Base-by-base conservation (phyloP, 2,113 vertebrate genomes). In the Silurus asotus region DNA sequence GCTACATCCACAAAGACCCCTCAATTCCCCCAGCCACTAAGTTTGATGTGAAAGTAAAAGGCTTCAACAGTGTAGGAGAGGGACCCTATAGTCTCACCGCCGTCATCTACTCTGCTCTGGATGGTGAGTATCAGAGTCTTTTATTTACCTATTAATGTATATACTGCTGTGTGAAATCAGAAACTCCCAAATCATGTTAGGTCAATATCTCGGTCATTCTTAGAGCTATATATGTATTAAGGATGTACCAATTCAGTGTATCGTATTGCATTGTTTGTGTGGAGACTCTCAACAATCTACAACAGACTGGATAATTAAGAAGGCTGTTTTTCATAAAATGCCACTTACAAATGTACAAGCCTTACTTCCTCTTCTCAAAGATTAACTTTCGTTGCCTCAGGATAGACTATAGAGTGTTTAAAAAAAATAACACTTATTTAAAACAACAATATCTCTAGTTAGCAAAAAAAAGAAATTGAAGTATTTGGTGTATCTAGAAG, bases 11-110 rank as follows among this genome's bases (percentile, higher is more conserved):
- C 92, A 99, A 98, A 90, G 97, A 98, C 90, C 91, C 97, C 53
- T 93, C 94, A 77, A 96, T 97, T 91, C 92, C 92, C 3, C 95
- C 97, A 5, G 92, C 93, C 65, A 97, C 96, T 2, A 91, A 96
- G 6, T 99, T 97, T 84, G 95, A 97, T 90, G 98, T 99, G n/a
- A 99, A 98, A 94, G 95, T 99, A 64, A 97, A 97, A 92, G 97
- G 97, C 2, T 99, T 96, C 92, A 99, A 99, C 92, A 95, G 90
- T 86, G 92, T 95, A 91, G 98, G 98, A 51, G 97, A 98, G 62
- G 98, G 98, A 19, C 98, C 98, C 0, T 99, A 94, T 92, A 99
- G 98, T 91, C 92, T 95, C 10, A 94, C 94, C 5, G 96, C 97
- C 4, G 86, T 94, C 72, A 95, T 99, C 89, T 95, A 94, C 75